Base-by-base conservation (phyloP, 2,888 invertebrate species). In the Buathra laborator region DNA sequence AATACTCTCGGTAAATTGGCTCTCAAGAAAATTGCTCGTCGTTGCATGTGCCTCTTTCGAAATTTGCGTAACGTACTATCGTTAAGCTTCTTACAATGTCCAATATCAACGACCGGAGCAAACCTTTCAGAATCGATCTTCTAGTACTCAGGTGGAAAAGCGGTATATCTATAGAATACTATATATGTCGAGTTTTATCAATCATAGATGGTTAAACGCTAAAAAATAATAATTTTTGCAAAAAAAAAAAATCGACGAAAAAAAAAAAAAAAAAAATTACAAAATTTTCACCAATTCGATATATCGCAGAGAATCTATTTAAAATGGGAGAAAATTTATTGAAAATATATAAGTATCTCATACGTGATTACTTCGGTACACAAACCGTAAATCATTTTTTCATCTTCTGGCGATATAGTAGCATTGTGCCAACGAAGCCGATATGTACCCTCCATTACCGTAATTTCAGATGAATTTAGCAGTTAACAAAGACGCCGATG, bases 401-500 rank as follows among this genome's bases (percentile, higher is more conserved):
- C 2, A 9, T 9, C 9, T 7, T 9, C 9, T 7, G 6, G 7
- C 37, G 7, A 37, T 37, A 37, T 37, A 37, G 7, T 37, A 37
- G 37, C 37, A 2, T 37, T 1, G 37, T 7, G 37, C 6, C 1
- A 5, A 12, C 46, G 16, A 56, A n/a, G 10, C 12, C 37, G 37
- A 7, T 37, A 37, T 37, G 37, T 9, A 37, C 37, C 2, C 1
- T 37, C 7, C 37, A 37, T 37, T 37, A 37, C 37, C 37, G 37
- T 37, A 37, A 44, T 78, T 70, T 16, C 86, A 94, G 93, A 90
- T 94, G 89, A 93, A 94, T 77, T 88, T 94, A 44, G 90, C 92
- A 62, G 87, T 92, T 67, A 94, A 91, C 77, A 94, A 94, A 84
- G 94, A 95, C 88, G 94, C 95, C 3, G 94, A 94, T 82, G 93